phyloP scores from a whole-genome alignment of 2,797 vertebrate genomes.

The Anguilla pacifica region DNA sequence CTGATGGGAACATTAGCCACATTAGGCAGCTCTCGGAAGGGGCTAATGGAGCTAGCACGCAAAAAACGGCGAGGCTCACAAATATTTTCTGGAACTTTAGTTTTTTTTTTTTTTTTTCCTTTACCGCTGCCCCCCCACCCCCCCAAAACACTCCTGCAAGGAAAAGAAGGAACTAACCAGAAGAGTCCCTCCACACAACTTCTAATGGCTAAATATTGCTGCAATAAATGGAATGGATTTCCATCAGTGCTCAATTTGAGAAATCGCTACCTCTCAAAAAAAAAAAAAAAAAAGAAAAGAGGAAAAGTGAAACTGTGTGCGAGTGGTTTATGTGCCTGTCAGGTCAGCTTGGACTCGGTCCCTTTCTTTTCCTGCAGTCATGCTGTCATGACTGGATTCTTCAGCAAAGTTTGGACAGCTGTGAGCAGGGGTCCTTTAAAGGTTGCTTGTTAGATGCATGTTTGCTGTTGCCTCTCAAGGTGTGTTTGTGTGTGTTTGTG shows the following conservation, averaged over 20 bases:
- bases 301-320: neutral
- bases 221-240: conserved; percentile 36
- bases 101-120: conserved; percentile 48
- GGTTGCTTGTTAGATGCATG: neutral
- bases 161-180: conserved; percentile 45
- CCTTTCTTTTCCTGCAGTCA: neutral
- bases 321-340: neutral
- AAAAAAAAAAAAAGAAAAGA: neutral
- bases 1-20: conserved; percentile 61
- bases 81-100: conserved; percentile 57
- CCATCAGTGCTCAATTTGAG: conserved; percentile 38
- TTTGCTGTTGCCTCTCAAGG: neutral
- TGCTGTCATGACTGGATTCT: too few species aligned
- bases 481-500: conserved; percentile 3
- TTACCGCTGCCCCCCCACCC: conserved; percentile 36
- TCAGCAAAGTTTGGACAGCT: neutral
- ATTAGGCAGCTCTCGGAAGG: conserved; percentile 59
- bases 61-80: conserved; percentile 39
- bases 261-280: conserved; percentile 31
- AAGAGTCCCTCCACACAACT: conserved; percentile 34
- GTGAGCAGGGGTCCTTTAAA: neutral
- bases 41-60: conserved; percentile 53
- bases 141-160: conserved; percentile 37
- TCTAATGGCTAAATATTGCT: conserved; percentile 40
- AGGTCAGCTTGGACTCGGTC: neutral